Conservation (phyloP, 2,888 invertebrate species). For the Branchellion lobata region DNA sequence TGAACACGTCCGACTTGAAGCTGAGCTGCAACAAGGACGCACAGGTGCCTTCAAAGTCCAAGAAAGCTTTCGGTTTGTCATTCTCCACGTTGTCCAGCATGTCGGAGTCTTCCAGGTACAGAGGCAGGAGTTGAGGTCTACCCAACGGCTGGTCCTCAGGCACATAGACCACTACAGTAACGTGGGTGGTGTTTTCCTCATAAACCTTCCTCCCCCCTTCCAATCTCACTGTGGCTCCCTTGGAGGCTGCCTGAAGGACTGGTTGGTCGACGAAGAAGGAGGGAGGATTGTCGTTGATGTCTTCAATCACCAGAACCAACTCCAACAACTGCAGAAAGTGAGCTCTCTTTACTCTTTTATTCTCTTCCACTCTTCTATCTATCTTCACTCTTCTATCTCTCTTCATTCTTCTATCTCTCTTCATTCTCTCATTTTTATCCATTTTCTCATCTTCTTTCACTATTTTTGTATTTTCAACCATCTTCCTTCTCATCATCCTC, state of each 20-base stretch:
- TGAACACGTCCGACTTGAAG: neutral
- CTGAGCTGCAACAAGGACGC: neutral
- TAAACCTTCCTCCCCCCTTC: neutral
- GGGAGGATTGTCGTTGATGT: constrained; percentile 40
- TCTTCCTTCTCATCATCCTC: neutral
- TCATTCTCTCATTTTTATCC: neutral
- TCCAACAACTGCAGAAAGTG: constrained; percentile 36
- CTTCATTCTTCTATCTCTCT: neutral
- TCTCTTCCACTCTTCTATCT: neutral
- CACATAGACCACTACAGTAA: constrained; percentile 19
- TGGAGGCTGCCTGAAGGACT: neutral
- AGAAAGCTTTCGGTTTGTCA: neutral
- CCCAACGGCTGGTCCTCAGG: constrained; percentile 15
- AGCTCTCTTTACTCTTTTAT: neutral
- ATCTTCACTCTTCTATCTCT: neutral
- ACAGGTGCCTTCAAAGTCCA: constrained; percentile 30
- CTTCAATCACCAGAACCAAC: constrained; percentile 13
- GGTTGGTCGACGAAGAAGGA: constrained; percentile 26
- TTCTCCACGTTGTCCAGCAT: neutral
- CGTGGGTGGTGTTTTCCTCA: constrained; percentile 20
- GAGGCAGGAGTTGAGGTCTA: neutral
- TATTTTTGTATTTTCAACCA: too few species aligned
- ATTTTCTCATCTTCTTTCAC: neutral
- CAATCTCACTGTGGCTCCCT: neutral
- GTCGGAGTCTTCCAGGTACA: constrained; percentile 37